phyloP scores from a whole-genome alignment of 2,888 invertebrate species.

The Ennomos quercinarius region DNA sequence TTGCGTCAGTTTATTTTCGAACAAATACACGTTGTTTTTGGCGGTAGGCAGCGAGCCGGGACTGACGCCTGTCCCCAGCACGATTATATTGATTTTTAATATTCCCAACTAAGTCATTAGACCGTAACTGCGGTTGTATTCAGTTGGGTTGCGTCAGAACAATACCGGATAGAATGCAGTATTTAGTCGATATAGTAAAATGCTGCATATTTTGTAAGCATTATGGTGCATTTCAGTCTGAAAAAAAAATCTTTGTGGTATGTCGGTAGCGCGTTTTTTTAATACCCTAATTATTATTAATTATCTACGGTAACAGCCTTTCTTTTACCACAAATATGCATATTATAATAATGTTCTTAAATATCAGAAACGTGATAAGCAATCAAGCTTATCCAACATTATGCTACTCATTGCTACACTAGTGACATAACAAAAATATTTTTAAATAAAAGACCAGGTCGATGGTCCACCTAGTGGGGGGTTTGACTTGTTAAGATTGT shows the following conservation, averaged over 20 bases:
- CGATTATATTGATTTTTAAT: constrained; percentile 48
- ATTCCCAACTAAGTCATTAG: constrained; percentile 36
- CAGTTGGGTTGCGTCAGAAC: constrained; percentile 20
- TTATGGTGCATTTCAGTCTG: too few species aligned
- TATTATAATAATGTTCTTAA: too few species aligned
- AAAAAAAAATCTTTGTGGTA: too few species aligned
- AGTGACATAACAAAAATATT: too few species aligned
- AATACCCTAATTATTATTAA: too few species aligned
- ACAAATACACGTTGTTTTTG: constrained; percentile 47
- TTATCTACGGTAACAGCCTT: too few species aligned
- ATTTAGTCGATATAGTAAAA: constrained; percentile 12
- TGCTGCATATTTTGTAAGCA: not conserved
- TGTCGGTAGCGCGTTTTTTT: too few species aligned
- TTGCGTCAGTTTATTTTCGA: constrained; percentile 41
- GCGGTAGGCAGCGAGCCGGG: constrained; percentile 43
- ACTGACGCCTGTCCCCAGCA: constrained; percentile 55
- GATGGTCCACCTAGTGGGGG: not conserved
- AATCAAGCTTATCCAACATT: too few species aligned
- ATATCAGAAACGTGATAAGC: too few species aligned
- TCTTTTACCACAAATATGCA: too few species aligned
- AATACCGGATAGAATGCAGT: constrained; percentile 14
- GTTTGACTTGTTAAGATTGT: not conserved
- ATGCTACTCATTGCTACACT: too few species aligned
- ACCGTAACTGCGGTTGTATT: constrained; percentile 23
- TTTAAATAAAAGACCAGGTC: too few species aligned